Base-by-base conservation (phyloP, 2,113 vertebrate genomes). In the Chinchilla lanigera region DNA sequence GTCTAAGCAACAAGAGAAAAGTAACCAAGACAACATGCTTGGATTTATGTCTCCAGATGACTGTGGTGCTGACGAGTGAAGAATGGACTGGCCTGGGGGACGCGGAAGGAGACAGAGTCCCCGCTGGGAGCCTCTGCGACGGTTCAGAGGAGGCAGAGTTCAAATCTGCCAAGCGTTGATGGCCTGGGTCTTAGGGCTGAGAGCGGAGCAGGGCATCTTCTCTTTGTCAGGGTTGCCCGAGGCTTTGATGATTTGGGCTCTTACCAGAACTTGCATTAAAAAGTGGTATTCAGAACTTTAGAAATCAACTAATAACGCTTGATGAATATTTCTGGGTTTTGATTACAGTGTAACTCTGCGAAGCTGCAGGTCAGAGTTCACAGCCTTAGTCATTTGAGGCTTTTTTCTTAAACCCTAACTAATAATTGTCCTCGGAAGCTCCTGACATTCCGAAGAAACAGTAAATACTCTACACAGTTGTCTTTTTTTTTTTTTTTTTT, bases 261-360 rank as follows among this genome's bases (percentile, higher is more conserved):
- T 30, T 65, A 5, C 16, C 80, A 89, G 47, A 13, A 56, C 1
- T 3, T 73, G 26, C 61, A 52, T 77, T 93, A 90, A 35, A 47
- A 86, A 89, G 33, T 73, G 65, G 2, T 52, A 60, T 60, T 77
- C 35, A 30, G 16, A 54, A 78, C 63, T 82, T 71, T 0, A 16
- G 87, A 89, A 69, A n/a, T 63, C 20, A 86, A 47, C 63, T 73
- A 81, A 67, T 28, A 63, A 80, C 54, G 22, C 28, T 71, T 26
- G 65, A 33, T 90, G 58, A 85, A 73, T 84, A 38, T 61, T 78
- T 61, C 8, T 63, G 63, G 20, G 26, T 67, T 96, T 97, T 90
- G 41, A 71, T 83, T 90, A 4, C 61, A n/a, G 67, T n/a, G 7
- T 7, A n/a, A 7, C 35, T 5, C 67, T 17, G 8, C 1, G 16